Percentiles rank a stretch among this genome's conserved stretches.
phyloP scores from a whole-genome alignment of 2,113 vertebrate genomes.

The Heliornis fulica region DNA sequence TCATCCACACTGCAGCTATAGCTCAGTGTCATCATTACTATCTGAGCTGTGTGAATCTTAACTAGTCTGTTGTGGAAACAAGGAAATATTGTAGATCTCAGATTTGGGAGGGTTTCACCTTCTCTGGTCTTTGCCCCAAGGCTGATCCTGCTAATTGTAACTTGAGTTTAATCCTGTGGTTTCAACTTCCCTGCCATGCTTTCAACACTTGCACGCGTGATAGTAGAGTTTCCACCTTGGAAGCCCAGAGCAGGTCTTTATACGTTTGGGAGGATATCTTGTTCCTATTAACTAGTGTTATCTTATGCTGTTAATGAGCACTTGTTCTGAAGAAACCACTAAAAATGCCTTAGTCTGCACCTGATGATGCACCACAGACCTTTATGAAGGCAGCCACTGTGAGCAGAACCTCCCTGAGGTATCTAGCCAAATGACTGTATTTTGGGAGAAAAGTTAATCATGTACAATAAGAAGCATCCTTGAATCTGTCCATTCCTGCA shows the following conservation, averaged over 20 bases:
- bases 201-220: not conserved
- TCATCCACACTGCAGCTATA: not conserved
- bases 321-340: not conserved
- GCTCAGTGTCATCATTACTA: not conserved
- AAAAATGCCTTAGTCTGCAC: not conserved
- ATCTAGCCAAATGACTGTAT: not conserved
- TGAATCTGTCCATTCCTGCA: not conserved
- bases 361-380: not conserved
- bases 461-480: accelerated
- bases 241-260: not conserved
- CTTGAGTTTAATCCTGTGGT: not conserved
- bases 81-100: not conserved
- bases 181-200: not conserved
- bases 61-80: not conserved
- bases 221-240: not conserved
- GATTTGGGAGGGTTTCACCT: not conserved
- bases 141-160: not conserved
- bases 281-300: accelerated
- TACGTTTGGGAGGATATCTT: not conserved
- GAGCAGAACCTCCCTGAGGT: not conserved
- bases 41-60: not conserved
- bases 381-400: not conserved
- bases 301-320: not conserved
- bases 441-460: not conserved
- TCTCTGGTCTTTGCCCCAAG: not conserved